These are phyloP conservation scores for Clepsis dumicolana DNA, from an alignment of 2,888 invertebrate species.

Conservation along the genomic window DNA sequence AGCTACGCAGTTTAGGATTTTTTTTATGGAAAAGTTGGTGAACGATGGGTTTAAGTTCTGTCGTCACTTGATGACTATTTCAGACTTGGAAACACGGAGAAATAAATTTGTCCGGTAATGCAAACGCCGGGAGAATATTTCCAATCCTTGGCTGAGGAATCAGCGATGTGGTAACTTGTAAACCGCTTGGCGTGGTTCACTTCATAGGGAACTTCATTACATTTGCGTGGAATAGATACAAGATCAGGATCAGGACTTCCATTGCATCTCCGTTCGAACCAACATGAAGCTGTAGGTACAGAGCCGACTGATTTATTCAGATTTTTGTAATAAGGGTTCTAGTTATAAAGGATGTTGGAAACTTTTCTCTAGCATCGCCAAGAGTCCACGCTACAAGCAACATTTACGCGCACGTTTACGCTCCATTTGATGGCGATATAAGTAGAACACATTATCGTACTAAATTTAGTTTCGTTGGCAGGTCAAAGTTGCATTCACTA, in stretches of 20 bases:
- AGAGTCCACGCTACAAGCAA: background rate
- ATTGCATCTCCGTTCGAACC: background rate
- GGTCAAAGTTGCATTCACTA: conserved; percentile 33
- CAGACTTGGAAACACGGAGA: too few relatives aligned
- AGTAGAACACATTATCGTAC: conserved; percentile 18
- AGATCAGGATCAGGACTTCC: background rate
- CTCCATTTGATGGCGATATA: background rate
- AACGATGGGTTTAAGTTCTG: too few relatives aligned
- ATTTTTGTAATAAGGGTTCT: background rate
- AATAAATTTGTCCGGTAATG: background rate
- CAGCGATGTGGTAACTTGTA: background rate
- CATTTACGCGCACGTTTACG: background rate
- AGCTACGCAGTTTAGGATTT: too few relatives aligned
- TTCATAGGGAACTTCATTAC: background rate
- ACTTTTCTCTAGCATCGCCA: background rate
- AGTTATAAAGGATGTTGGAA: background rate
- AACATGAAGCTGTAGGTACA: background rate
- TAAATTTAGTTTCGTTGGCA: conserved; percentile 29
- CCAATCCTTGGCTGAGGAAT: background rate
- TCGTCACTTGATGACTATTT: too few relatives aligned
- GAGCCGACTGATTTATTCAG: background rate
- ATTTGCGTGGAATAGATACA: background rate
- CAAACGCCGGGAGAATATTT: background rate
- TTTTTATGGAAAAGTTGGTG: too few relatives aligned
- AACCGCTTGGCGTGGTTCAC: background rate